phyloP scores from a whole-genome alignment of 2,888 invertebrate species.

The Papilio elwesi region DNA sequence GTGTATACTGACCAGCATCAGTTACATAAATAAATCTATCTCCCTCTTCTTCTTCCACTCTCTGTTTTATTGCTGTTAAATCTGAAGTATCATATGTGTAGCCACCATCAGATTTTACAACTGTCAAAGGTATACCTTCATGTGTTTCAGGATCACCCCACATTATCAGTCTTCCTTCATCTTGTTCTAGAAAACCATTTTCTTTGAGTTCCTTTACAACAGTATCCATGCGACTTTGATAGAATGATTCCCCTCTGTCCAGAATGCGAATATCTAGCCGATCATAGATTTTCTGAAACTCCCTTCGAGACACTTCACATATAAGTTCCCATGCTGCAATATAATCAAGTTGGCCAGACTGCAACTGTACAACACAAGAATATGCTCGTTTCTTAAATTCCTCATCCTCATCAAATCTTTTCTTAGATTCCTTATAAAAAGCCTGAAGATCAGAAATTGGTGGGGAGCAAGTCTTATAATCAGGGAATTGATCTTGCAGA shows the following conservation, averaged over 20 bases:
- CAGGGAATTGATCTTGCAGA: constrained; percentile 95
- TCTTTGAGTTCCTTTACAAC: constrained; percentile 90
- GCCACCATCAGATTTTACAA: constrained; percentile 98
- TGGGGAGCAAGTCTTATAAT: constrained; percentile 91
- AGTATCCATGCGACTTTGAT: constrained; percentile 94
- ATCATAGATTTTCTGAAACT: constrained; percentile 96
- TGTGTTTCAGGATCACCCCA: constrained; percentile 87
- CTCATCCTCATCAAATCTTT: constrained; percentile 95
- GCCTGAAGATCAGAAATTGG: constrained; percentile 95
- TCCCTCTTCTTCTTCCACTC: constrained; percentile 92
- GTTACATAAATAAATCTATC: constrained; percentile 97
- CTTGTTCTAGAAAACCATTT: constrained; percentile 89
- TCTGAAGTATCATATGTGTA: constrained; percentile 99
- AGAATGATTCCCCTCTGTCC: constrained; percentile 98
- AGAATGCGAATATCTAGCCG: constrained; percentile 90
- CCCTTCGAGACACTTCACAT: constrained; percentile 96
- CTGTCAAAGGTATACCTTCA: constrained; percentile 93
- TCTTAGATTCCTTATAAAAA: constrained; percentile 95
- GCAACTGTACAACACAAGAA: constrained; percentile 95
- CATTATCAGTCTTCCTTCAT: constrained; percentile 93
- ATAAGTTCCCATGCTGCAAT: constrained; percentile 97
- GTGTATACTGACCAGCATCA: constrained; percentile 94
- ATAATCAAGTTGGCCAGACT: constrained; percentile 92
- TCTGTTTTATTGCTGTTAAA: constrained; percentile 94
- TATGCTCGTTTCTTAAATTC: constrained; percentile 98